Evolutionary conservation across 2,888 invertebrate genomes (phyloP).

Genomic region (Hirtodrosophila trivittata): DNA sequence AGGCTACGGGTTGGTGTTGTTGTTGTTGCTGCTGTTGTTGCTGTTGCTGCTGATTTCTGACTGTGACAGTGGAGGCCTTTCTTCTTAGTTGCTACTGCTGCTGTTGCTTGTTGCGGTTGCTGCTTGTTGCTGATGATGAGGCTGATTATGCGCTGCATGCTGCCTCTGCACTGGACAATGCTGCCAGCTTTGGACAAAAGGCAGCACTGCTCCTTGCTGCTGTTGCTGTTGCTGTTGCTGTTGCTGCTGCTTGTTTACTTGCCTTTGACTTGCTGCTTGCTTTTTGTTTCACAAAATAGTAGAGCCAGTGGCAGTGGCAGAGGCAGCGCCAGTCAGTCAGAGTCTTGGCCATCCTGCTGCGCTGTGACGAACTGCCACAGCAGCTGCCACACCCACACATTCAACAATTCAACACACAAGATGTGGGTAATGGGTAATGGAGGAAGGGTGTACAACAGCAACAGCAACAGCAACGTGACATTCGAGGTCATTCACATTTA

Average conservation of each 20-base stretch:
- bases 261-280: slow-evolving; percentile 40
- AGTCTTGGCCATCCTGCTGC: slow-evolving; percentile 56
- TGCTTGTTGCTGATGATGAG: slow-evolving; percentile 49
- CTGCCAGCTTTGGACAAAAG: slow-evolving; percentile 46
- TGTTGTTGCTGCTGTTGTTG: slow-evolving; percentile 14
- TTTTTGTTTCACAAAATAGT: slow-evolving; percentile 66
- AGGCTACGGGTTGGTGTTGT: slow-evolving; percentile 46
- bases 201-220: slow-evolving; percentile 21
- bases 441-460: slow-evolving; percentile 43
- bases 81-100: slow-evolving; percentile 35
- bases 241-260: no score
- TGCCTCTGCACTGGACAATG: slow-evolving; percentile 63
- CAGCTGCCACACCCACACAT: slow-evolving; percentile 19
- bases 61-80: slow-evolving; percentile 49
- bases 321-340: no score
- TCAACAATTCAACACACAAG: no score
- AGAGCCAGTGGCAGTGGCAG: no score
- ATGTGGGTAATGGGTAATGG: no score
- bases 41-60: slow-evolving; percentile 34
- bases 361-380: slow-evolving; percentile 57
- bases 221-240: slow-evolving; percentile 27
- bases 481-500: slow-evolving; percentile 83
- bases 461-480: no score
- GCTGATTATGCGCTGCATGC: slow-evolving; percentile 62
- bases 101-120: slow-evolving; percentile 27